Conservation (phyloP, 2,888 invertebrate species). For the Heliconius cydno region DNA sequence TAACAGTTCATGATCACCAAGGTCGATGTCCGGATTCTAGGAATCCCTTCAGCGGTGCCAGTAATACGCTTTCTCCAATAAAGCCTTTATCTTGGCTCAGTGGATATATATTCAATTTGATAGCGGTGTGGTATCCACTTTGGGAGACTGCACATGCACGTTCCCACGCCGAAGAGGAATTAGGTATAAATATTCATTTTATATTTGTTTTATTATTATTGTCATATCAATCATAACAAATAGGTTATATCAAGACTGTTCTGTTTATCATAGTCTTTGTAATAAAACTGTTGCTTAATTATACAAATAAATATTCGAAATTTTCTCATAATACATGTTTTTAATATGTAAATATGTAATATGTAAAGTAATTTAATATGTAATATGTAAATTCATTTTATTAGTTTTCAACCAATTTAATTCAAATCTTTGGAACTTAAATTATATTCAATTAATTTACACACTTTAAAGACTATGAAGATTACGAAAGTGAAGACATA, state of each 20-base stretch:
- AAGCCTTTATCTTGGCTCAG: slow-evolving; percentile 83
- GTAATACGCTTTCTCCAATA: slow-evolving; percentile 70
- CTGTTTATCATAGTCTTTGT: background rate
- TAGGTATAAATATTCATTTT: slow-evolving; percentile 60
- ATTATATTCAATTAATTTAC: background rate
- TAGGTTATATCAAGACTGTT: background rate
- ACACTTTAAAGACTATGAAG: slow-evolving; percentile 67
- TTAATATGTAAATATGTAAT: too few relatives aligned
- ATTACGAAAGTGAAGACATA: slow-evolving; percentile 73
- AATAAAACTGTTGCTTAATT: background rate
- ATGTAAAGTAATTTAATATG: too few relatives aligned
- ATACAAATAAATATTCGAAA: background rate
- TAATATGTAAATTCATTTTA: too few relatives aligned
- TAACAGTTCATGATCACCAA: slow-evolving; percentile 94
- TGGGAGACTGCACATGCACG: slow-evolving; percentile 70
- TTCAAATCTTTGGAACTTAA: too few relatives aligned
- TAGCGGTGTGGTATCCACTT: slow-evolving; percentile 79
- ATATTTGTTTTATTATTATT: background rate
- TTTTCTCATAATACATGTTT: too few relatives aligned
- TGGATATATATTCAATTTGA: slow-evolving; percentile 78
- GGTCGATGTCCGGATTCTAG: slow-evolving; percentile 90
- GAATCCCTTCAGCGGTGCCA: slow-evolving; percentile 85
- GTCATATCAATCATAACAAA: background rate
- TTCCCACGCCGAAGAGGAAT: slow-evolving; percentile 79
- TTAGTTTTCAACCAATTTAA: too few relatives aligned